These are phyloP conservation scores for Cacatua alba DNA, from an alignment of 2,113 vertebrate species.

Conservation along the genomic window DNA sequence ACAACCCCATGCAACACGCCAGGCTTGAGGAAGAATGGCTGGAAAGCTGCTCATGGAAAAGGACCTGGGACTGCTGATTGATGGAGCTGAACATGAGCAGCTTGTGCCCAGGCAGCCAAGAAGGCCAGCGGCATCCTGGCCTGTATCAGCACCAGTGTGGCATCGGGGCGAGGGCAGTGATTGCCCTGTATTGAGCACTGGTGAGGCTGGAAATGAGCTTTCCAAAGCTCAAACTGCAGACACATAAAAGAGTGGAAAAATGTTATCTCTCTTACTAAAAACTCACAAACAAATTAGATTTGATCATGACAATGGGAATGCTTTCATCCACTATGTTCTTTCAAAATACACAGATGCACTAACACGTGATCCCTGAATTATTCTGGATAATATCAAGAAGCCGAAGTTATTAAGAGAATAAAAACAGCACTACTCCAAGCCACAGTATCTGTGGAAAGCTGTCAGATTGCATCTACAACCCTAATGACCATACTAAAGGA, in stretches of 20 bases:
- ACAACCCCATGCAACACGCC: background rate
- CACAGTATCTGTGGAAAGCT: background rate
- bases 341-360: background rate
- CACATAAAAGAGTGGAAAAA: background rate
- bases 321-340: background rate
- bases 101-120: background rate
- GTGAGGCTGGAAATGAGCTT: background rate
- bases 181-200: background rate
- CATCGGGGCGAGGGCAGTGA: background rate
- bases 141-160: background rate
- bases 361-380: background rate
- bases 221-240: background rate
- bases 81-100: background rate
- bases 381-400: background rate
- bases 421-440: background rate
- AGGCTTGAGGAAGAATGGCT: background rate
- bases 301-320: background rate
- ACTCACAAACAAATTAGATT: background rate
- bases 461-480: background rate
- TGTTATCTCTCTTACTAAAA: background rate
- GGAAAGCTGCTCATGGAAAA: background rate
- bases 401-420: background rate
- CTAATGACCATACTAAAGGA: background rate
- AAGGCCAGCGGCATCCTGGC: background rate
- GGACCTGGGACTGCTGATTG: background rate